Evolutionary conservation across 2,797 vertebrate genomes (phyloP).

Genomic region (Aeoliscus strigatus): DNA sequence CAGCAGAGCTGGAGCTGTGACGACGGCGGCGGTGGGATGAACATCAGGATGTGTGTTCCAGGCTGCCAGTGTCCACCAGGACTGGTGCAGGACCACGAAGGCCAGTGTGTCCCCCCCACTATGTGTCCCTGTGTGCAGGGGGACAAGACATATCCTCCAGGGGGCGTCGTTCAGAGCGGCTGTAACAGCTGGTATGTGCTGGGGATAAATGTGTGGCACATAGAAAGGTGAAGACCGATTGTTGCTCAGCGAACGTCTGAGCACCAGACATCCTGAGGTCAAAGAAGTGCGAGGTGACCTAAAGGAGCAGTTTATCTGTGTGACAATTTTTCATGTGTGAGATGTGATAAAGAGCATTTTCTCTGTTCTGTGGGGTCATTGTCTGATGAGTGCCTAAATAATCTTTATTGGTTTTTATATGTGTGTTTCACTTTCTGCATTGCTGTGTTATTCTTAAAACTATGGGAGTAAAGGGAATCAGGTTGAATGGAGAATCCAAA

Average conservation of each 20-base stretch:
- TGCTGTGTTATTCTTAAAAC: too few species aligned
- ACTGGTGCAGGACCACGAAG: constrained; percentile 75
- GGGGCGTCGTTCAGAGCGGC: constrained; percentile 62
- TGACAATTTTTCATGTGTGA: constrained; percentile 1
- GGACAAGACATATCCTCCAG: constrained; percentile 55
- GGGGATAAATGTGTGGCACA: not conserved
- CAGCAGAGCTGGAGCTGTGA: constrained; percentile 62
- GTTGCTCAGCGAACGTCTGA: too few species aligned
- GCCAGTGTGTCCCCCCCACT: constrained; percentile 77
- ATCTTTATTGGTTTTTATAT: too few species aligned
- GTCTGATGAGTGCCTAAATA: not conserved
- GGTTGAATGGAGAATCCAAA: too few species aligned
- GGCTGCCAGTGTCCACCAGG: constrained; percentile 82
- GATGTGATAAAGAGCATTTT: constrained; percentile 22
- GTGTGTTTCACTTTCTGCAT: too few species aligned
- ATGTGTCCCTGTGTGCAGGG: constrained; percentile 78
- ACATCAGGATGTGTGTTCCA: constrained; percentile 72
- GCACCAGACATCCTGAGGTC: too few species aligned
- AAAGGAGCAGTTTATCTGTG: fast-evolving
- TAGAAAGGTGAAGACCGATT: too few species aligned
- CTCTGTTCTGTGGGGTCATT: too few species aligned
- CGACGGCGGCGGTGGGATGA: constrained; percentile 2
- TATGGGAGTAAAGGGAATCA: too few species aligned
- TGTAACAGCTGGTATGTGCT: constrained; percentile 83
- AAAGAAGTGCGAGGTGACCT: not conserved